A percentile compares a stretch with the other conserved stretches of the same genome.
These are phyloP conservation scores for Phodopus roborovskii DNA, from an alignment of 2,113 vertebrate genomes.

Conservation along the genomic window DNA sequence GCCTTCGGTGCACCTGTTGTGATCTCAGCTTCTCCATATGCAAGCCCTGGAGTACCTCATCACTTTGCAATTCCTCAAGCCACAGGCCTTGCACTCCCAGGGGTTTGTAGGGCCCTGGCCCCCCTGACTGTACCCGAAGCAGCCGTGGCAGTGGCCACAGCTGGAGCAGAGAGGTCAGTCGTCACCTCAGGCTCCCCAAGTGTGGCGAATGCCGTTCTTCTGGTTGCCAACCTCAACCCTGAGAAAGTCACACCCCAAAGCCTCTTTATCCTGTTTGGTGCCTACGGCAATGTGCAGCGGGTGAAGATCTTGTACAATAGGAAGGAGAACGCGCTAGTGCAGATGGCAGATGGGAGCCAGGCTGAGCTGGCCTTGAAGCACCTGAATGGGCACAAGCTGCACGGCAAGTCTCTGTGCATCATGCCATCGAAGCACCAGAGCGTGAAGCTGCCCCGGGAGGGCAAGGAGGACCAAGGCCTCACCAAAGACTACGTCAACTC, in stretches of 20 bases:
- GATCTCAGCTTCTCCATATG: constrained; percentile 93
- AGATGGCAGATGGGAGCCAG: constrained; percentile 95
- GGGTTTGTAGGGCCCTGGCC: constrained; percentile 91
- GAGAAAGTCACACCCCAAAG: constrained; percentile 99
- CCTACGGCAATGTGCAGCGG: constrained; percentile 91
- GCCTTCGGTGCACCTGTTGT: constrained; percentile 95
- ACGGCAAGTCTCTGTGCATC: constrained; percentile 92
- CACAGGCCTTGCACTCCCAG: constrained; percentile 91
- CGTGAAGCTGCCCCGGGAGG: constrained; percentile 93
- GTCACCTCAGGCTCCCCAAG: constrained; percentile 89
- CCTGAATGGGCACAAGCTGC: constrained; percentile 94
- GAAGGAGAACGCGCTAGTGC: constrained; percentile 96
- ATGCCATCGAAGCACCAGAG: constrained; percentile 94
- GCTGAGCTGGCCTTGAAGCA: constrained; percentile 97
- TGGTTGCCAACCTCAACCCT: constrained; percentile 96
- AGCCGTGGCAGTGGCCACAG: constrained; percentile 87
- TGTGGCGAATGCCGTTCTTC: constrained; percentile 92
- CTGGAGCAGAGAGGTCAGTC: constrained; percentile 26
- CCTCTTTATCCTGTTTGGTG: constrained; percentile 99
- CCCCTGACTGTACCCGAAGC: constrained; percentile 91
- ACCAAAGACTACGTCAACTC: constrained; percentile 95
- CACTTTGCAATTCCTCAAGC: constrained; percentile 94
- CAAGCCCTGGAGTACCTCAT: constrained; percentile 92
- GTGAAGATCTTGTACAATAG: constrained; percentile 99
- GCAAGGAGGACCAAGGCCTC: constrained; percentile 94